These are phyloP conservation scores for Aldrovandia affinis DNA, from an alignment of 2,797 vertebrate genomes.

Conservation along the genomic window DNA sequence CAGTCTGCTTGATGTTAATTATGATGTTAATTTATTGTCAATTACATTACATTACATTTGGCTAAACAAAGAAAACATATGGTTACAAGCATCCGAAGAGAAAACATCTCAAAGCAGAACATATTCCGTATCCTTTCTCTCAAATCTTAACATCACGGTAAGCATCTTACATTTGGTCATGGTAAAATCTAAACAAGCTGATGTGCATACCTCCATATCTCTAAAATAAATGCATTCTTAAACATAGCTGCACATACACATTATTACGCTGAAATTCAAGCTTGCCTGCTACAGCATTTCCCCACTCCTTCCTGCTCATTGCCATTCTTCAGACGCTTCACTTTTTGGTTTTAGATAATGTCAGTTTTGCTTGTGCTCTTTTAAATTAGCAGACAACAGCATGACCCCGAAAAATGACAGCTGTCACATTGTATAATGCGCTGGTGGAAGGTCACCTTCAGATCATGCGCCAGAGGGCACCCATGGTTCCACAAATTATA, in stretches of 20 bases:
- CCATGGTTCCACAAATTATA: conserved; percentile 1
- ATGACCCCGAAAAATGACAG: conserved; percentile 13
- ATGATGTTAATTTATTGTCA: neutral
- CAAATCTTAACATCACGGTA: neutral
- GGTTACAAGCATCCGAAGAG: neutral
- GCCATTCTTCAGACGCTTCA: neutral
- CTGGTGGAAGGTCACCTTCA: neutral
- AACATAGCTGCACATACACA: neutral
- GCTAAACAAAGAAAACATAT: neutral
- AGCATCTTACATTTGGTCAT: neutral
- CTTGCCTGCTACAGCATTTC: neutral
- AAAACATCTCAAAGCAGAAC: neutral
- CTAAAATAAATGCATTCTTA: neutral
- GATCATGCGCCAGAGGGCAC: neutral
- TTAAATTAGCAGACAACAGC: conserved; percentile 2
- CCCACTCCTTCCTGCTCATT: neutral
- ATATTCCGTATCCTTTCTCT: neutral
- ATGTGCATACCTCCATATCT: neutral
- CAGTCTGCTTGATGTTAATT: neutral
- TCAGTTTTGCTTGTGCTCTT: conserved; percentile 5
- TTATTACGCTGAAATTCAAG: neutral
- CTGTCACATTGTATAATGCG: conserved; percentile 16
- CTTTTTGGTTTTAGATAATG: neutral
- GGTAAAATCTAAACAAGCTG: neutral
- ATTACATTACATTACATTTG: neutral